Evolutionary conservation across 2,888 invertebrate species (phyloP).

Genomic region (Volucella inanis): DNA sequence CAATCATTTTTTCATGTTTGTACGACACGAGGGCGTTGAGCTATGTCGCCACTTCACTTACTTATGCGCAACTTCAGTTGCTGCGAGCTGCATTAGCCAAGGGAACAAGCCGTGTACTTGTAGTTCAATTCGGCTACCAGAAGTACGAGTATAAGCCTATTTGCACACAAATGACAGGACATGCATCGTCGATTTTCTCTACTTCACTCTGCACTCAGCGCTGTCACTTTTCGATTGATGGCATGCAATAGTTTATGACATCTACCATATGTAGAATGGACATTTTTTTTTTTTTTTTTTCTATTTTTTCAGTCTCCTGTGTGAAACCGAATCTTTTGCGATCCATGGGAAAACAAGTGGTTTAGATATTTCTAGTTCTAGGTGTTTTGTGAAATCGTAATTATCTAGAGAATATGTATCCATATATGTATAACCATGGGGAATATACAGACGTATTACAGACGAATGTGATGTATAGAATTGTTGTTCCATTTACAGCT

Average conservation of each 20-base stretch:
- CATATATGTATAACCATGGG: not conserved
- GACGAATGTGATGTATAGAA: conserved; percentile 7
- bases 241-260: conserved; percentile 58
- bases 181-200: conserved; percentile 54
- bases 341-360: conserved; percentile 4
- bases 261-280: not conserved
- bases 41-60: conserved; percentile 53
- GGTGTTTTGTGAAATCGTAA: conserved; percentile 1
- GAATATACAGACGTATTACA: not conserved
- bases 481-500: conserved; percentile 10
- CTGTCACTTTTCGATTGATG: conserved; percentile 60
- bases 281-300: not conserved
- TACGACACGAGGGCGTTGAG: conserved; percentile 66
- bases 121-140: conserved; percentile 48
- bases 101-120: conserved; percentile 41
- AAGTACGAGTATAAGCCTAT: conserved; percentile 30
- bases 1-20: conserved; percentile 67
- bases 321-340: conserved; percentile 29
- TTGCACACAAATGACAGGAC: conserved; percentile 59
- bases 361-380: conserved; percentile 9
- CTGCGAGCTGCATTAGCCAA: conserved; percentile 7
- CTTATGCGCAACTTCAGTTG: conserved; percentile 40
- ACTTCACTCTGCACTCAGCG: conserved; percentile 24
- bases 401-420: conserved; percentile 16
- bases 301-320: not conserved